These are phyloP conservation scores for Symphodus melops DNA, from an alignment of 2,113 vertebrate species.

Conservation along the genomic window DNA sequence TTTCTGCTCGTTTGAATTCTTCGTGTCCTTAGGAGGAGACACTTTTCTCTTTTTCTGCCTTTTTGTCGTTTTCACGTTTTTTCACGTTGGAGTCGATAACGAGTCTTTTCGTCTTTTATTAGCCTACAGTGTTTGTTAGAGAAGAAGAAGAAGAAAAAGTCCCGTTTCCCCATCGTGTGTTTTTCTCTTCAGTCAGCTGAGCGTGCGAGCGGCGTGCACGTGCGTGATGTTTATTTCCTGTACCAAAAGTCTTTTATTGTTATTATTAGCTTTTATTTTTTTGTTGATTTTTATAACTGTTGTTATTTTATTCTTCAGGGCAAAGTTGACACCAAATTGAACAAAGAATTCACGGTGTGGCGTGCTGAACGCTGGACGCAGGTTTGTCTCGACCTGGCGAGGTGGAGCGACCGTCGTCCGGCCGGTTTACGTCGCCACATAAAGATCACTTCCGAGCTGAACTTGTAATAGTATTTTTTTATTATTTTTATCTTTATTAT, in stretches of 20 bases:
- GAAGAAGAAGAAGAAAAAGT: slow-evolving; percentile 22
- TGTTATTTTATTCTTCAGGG: slow-evolving; percentile 79
- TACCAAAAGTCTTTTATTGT: slow-evolving; percentile 79
- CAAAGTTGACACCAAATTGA: slow-evolving; percentile 84
- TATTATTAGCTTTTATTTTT: slow-evolving; percentile 71
- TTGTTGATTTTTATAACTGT: slow-evolving; percentile 64
- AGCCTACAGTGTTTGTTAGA: slow-evolving; percentile 57
- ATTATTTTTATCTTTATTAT: slow-evolving; percentile 45
- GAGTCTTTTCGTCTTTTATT: too few relatives aligned
- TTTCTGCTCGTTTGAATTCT: slow-evolving; percentile 75
- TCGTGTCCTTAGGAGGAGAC: slow-evolving; percentile 71
- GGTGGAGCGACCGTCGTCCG: slow-evolving; percentile 40
- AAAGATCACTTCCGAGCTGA: slow-evolving; percentile 50
- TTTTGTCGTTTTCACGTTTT: slow-evolving; percentile 64
- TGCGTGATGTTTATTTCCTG: slow-evolving; percentile 52
- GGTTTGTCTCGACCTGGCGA: slow-evolving; percentile 63
- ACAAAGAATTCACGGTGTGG: slow-evolving; percentile 60
- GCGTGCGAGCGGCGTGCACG: slow-evolving; percentile 33
- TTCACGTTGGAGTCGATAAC: too few relatives aligned
- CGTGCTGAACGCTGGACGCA: slow-evolving; percentile 30
- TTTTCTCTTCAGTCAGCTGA: slow-evolving; percentile 55
- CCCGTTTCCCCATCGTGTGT: slow-evolving; percentile 43
- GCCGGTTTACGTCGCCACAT: slow-evolving; percentile 35
- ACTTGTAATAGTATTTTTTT: slow-evolving; percentile 61
- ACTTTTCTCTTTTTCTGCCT: slow-evolving; percentile 70